These are phyloP conservation scores for Sinohyriopsis cumingii DNA, from an alignment of 2,888 invertebrate genomes.

Conservation along the genomic window DNA sequence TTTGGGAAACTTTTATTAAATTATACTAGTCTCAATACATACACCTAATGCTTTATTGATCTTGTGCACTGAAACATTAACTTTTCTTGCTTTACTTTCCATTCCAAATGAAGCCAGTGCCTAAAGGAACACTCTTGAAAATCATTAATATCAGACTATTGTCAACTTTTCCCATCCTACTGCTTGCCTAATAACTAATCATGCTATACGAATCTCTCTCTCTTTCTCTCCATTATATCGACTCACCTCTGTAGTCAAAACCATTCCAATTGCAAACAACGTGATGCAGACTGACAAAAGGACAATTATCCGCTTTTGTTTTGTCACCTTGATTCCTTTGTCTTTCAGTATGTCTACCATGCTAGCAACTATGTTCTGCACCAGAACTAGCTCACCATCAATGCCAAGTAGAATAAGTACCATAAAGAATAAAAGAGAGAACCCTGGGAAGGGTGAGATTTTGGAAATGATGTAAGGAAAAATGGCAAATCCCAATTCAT, in stretches of 20 bases:
- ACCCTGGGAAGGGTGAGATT: constrained; percentile 43
- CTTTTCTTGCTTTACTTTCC: too few species aligned
- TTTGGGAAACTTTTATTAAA: too few species aligned
- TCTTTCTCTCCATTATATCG: too few species aligned
- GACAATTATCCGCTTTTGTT: constrained; percentile 21
- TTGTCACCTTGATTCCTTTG: constrained; percentile 32
- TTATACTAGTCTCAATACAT: too few species aligned
- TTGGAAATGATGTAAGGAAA: constrained; percentile 50
- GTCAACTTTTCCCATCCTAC: too few species aligned
- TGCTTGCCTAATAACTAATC: too few species aligned
- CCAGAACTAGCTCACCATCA: constrained; percentile 4
- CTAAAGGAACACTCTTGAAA: too few species aligned
- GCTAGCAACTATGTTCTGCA: constrained; percentile 45
- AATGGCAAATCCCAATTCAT: constrained; percentile 54
- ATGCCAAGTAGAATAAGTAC: constrained; percentile 42
- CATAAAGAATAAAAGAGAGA: constrained; percentile 47
- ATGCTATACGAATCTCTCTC: too few species aligned
- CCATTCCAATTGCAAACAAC: constrained; percentile 26
- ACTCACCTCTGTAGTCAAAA: constrained; percentile 44
- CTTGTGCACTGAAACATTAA: too few species aligned
- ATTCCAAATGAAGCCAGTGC: too few species aligned
- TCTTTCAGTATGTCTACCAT: constrained; percentile 43
- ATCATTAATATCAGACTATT: too few species aligned
- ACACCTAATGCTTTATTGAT: too few species aligned
- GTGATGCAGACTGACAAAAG: constrained; percentile 25